Percentiles rank a stretch among this genome's conserved stretches.
Evolutionary conservation across 2,797 vertebrate species (phyloP).

Genomic region (Discoglossus pictus): DNA sequence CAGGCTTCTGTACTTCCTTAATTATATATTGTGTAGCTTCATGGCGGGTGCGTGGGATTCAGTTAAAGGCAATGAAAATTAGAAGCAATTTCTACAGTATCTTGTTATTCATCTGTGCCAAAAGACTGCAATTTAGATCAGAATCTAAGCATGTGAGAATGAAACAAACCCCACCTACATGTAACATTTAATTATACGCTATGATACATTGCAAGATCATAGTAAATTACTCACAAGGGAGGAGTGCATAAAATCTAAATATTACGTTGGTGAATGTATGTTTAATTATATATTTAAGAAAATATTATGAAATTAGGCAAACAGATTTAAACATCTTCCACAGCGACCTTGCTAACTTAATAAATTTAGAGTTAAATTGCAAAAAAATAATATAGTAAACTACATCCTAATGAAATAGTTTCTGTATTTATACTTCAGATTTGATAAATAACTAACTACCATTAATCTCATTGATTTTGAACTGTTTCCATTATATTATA

Average conservation of each 20-base stretch:
- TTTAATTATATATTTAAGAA: conserved; percentile 33
- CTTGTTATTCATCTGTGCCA: conserved; percentile 26
- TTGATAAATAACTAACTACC: too few species aligned
- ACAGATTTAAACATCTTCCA: conserved; percentile 8
- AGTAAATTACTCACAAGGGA: conserved; percentile 41
- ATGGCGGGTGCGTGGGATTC: conserved; percentile 50
- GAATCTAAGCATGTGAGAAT: conserved; percentile 36
- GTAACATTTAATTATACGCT: conserved; percentile 51
- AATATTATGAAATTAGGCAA: conserved; percentile 13
- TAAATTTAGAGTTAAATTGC: neutral
- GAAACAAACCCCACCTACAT: conserved; percentile 39
- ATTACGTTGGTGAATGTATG: conserved; percentile 3
- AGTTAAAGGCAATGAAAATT: conserved; percentile 51
- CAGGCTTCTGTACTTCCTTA: conserved; percentile 55
- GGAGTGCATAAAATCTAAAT: conserved; percentile 22
- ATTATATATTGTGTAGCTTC: conserved; percentile 45
- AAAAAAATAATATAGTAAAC: too few species aligned
- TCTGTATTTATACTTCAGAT: too few species aligned
- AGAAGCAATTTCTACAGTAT: conserved; percentile 44
- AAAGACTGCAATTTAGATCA: conserved; percentile 44
- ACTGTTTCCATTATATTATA: too few species aligned
- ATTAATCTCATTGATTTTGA: too few species aligned
- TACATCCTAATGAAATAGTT: too few species aligned
- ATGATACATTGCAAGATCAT: conserved; percentile 30
- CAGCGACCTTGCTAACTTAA: conserved; percentile 3